Evolutionary conservation across 2,888 invertebrate species (phyloP), one percentile per base, ranked within the genome.

Genomic region (Melinopterus prodromus): DNA sequence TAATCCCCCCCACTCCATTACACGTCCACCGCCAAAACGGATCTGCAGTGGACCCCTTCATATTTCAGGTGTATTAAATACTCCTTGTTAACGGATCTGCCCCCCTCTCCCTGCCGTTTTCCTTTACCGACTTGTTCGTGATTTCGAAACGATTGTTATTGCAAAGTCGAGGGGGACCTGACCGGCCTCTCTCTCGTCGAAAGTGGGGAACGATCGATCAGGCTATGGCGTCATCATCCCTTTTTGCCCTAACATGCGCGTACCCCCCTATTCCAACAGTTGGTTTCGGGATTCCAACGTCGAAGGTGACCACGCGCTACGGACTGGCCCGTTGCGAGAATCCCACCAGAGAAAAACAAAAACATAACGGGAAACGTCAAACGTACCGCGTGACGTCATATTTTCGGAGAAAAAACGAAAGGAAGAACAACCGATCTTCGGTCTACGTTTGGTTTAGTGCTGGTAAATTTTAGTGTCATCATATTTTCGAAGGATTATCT

Each of bases 251-350:
- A 81, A 84, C 84, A 83, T 84, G 86, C 85, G 84, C 83, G 83
- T 83, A 84, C 82, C 35, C 35, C 74, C 36, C 84, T 79, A 82
- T 83, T 86, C 87, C 89, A 89, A 89, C 89, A 89, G 89, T 89
- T 89, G 89, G 89, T 89, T 89, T 86, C 85, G 86, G 37, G 74
- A 37, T 74, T 35, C 37, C 74, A 37, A n/a, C 74, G 36, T 37
- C n/a, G 37, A 16, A 36, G 36, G 74, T 74, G 1, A 53, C 53
- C 53, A 53, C 53, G 53, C 53, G 53, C 9, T 53, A 7, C 12
- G 12, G 38, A 53, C 3, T 12, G 53, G 7, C 53, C 53, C 9
- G 53, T 1, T 9, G 9, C 9, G 53, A 12, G 12, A 53, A 4
- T 12, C 53, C 53, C 53, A 53, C 7, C 53, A 53, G 53, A 53